Percentiles rank a stretch among this genome's conserved stretches.
phyloP scores from a whole-genome alignment of 1,140 invertebrate species.

The Plodia interpunctella region DNA sequence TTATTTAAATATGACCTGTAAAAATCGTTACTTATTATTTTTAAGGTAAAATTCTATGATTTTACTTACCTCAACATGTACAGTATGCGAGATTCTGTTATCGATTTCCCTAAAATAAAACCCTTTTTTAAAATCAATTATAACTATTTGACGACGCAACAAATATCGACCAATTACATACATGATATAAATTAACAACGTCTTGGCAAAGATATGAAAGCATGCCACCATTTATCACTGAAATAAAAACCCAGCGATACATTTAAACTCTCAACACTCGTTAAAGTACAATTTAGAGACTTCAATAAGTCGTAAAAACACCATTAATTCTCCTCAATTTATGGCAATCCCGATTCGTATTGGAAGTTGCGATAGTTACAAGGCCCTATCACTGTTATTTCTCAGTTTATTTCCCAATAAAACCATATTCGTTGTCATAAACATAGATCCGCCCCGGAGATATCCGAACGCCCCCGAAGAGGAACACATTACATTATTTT shows the following conservation, averaged over 20 bases:
- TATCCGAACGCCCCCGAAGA: slow-evolving; percentile 39
- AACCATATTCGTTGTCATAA: slow-evolving; percentile 44
- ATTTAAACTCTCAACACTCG: background rate
- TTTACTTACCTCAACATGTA: no score
- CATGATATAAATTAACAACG: no score
- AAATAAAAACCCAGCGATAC: background rate
- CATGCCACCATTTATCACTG: background rate
- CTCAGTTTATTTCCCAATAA: slow-evolving; percentile 44
- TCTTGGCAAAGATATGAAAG: no score
- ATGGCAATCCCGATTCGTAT: slow-evolving; percentile 18
- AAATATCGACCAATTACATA: no score
- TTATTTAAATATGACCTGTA: no score
- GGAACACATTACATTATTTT: slow-evolving; percentile 54
- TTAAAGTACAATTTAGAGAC: background rate
- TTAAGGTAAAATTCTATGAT: no score
- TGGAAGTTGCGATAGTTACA: slow-evolving; percentile 11
- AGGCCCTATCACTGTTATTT: slow-evolving; percentile 12
- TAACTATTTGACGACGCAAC: no score
- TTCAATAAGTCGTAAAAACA: slow-evolving; percentile 7
- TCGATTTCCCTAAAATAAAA: no score
- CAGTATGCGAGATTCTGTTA: no score
- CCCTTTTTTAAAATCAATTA: no score
- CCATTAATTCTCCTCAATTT: slow-evolving; percentile 14
- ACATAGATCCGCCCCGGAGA: slow-evolving; percentile 43
- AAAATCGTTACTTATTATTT: no score